Evolutionary conservation across 2,113 vertebrate genomes (phyloP).

Genomic region (Psittacula cyanocephala): DNA sequence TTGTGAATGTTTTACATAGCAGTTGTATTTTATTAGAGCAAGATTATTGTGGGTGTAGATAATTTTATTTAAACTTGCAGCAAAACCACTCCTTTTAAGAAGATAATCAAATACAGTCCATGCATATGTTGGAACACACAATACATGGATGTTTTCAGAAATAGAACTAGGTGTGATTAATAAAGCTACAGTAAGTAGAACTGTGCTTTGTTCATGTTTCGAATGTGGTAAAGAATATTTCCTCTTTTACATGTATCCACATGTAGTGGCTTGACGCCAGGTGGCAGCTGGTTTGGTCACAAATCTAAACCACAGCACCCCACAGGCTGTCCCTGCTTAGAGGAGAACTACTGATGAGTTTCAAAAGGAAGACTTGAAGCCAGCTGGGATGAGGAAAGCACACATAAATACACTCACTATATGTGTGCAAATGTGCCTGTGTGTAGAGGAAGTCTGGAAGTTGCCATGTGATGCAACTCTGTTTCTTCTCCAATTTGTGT

Average conservation of each 20-base stretch:
- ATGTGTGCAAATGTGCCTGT: neutral
- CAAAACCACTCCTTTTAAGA: neutral
- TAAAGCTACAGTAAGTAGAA: neutral
- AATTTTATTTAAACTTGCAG: neutral
- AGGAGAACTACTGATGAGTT: neutral
- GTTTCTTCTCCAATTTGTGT: neutral
- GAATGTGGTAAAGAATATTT: neutral
- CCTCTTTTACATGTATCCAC: neutral
- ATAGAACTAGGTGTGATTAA: neutral
- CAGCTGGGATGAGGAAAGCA: neutral
- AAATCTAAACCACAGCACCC: neutral
- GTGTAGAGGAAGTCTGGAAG: neutral
- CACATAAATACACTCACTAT: neutral
- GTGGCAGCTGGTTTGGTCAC: neutral
- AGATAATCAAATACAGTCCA: neutral
- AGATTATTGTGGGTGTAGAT: neutral
- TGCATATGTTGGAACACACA: neutral
- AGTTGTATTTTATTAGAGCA: neutral
- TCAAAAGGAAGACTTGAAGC: neutral
- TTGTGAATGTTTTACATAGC: neutral
- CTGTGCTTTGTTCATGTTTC: neutral
- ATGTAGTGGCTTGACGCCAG: neutral
- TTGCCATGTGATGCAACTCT: neutral
- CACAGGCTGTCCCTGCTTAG: neutral
- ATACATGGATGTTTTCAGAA: neutral